Evolutionary conservation across 2,888 invertebrate species (phyloP).

Genomic region (Cheilosia pagana): DNA sequence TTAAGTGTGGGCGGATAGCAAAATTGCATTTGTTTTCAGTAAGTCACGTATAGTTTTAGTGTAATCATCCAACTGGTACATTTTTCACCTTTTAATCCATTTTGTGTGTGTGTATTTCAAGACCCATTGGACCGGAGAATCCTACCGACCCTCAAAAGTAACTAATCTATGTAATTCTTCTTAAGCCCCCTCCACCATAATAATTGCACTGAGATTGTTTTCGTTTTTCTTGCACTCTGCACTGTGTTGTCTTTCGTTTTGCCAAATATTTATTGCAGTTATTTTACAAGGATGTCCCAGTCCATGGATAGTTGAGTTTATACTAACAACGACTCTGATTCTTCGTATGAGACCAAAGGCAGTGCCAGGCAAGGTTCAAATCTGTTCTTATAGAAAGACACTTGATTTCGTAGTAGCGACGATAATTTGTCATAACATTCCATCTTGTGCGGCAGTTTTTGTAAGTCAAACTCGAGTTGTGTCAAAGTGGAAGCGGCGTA

Average conservation of each 20-base stretch:
- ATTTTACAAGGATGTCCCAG: too few species aligned
- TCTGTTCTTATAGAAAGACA: too few species aligned
- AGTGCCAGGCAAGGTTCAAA: too few species aligned
- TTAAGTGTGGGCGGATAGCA: background rate
- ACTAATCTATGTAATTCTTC: conserved; percentile 45
- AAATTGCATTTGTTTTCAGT: conserved; percentile 21
- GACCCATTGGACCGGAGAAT: conserved; percentile 70
- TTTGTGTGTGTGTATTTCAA: conserved; percentile 62
- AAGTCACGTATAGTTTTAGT: conserved; percentile 57
- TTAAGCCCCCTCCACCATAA: background rate
- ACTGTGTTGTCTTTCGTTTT: background rate
- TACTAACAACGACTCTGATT: too few species aligned
- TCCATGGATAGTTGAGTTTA: too few species aligned
- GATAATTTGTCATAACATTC: too few species aligned
- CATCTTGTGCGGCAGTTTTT: too few species aligned
- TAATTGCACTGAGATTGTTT: background rate
- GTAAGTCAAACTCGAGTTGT: too few species aligned
- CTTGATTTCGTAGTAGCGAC: too few species aligned
- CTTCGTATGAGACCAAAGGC: too few species aligned
- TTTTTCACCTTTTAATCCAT: conserved; percentile 40
- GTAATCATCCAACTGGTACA: conserved; percentile 51
- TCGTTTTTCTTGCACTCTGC: conserved; percentile 17
- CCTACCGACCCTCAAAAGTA: conserved; percentile 69
- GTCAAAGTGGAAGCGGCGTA: too few species aligned
- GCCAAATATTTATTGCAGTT: background rate